Base-by-base conservation (phyloP, 2,113 vertebrate genomes). In the Nipponia nippon region DNA sequence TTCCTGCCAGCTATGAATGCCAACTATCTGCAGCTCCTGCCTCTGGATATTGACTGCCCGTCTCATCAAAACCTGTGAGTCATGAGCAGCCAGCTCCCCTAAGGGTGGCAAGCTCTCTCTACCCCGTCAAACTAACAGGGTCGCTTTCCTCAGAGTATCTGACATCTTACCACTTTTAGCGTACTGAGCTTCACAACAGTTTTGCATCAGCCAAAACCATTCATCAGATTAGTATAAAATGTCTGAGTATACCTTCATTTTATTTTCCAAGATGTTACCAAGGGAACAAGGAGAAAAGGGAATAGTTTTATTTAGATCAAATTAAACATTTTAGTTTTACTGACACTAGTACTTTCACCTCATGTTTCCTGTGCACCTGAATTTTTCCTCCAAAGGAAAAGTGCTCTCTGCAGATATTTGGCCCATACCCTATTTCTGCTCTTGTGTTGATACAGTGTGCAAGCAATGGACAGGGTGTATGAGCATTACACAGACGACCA, bases 41-140 rank as follows among this genome's bases (percentile, higher is more conserved):
- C 72, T 16, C 50, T 50, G 15, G 78, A 72, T 38, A 63, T 79
- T 6, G 79, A 95, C 72, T 94, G 94, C 25, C 72, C 55, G 25
- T 83, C 94, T 58, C 95, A 95, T 34, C 59, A 87, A 53, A 79
- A 36, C 27, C 44, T 97, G 93, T 95, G 83, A 87, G 95, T 75
- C 32, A 40, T 4, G 26, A 38, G 32, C 17, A 72, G 49, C 30
- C 20, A 46, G 26, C 42, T 50, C 16, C 52, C 27, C 53, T 22
- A 15, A 42, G 61, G 30, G 19, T 14, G 17, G 32, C 40, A 29
- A 34, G 61, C n/a, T n/a, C 52, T 49, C 3, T 1, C 17, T 67
- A n/a, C 25, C 52, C 30, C 3, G 1, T 29, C n/a, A 87, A 77
- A 58, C 52, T 52, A 76, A 30, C 8, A 58, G 15, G 13, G n/a